These are phyloP conservation scores for Abrostola tripartita DNA, from an alignment of 2,888 invertebrate genomes.

Conservation along the genomic window DNA sequence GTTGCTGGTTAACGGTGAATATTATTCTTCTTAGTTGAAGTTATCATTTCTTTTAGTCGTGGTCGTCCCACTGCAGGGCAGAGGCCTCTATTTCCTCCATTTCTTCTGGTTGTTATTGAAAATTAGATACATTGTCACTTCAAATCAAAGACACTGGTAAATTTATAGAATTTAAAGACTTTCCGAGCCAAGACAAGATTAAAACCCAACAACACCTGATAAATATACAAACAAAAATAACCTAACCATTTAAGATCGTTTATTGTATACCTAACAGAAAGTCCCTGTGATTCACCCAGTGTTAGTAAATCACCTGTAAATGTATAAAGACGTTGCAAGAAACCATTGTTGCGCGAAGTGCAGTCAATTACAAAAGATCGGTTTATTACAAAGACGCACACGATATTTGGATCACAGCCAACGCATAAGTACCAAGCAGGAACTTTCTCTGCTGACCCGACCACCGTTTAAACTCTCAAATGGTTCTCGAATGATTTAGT, in stretches of 20 bases:
- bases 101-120: too few species aligned
- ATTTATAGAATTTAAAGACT: too few species aligned
- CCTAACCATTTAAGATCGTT: background rate
- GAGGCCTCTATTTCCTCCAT: too few species aligned
- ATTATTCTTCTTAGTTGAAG: background rate
- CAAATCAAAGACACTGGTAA: too few species aligned
- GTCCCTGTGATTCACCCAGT: conserved; percentile 21
- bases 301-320: conserved; percentile 41
- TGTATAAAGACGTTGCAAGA: conserved; percentile 44
- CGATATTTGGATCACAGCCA: conserved; percentile 52
- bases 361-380: conserved; percentile 54
- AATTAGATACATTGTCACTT: too few species aligned
- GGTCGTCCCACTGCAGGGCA: background rate
- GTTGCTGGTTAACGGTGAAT: background rate
- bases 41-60: background rate
- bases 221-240: background rate
- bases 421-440: conserved; percentile 27
- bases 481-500: conserved; percentile 15
- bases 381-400: conserved; percentile 41
- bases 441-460: conserved; percentile 42
- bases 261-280: conserved; percentile 12
- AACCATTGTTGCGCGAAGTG: conserved; percentile 45
- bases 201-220: background rate
- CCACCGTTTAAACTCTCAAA: background rate
- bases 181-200: too few species aligned